These are phyloP conservation scores for Clarias platycephalus DNA, from an alignment of 2,797 vertebrate species.

Conservation along the genomic window DNA sequence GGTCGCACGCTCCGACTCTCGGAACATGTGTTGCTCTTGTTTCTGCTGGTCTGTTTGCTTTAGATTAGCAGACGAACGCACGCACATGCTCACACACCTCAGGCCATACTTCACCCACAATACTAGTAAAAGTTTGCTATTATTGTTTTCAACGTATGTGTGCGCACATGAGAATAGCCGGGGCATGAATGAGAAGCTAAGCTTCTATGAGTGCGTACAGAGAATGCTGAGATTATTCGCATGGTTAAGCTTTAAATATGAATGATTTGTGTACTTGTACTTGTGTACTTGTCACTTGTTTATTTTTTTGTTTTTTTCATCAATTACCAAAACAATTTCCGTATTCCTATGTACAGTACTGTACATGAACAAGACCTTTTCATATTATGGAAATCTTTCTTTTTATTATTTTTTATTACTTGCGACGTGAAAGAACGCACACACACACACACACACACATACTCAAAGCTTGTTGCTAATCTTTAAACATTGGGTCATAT, in stretches of 20 bases:
- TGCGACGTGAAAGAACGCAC: not conserved
- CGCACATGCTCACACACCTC: conserved; percentile 10
- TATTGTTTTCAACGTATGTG: not conserved
- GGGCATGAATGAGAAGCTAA: not conserved
- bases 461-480: not conserved
- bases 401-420: not conserved
- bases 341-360: not conserved
- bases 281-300: not conserved
- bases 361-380: not conserved
- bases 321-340: not conserved
- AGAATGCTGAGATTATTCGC: not conserved
- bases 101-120: conserved; percentile 20
- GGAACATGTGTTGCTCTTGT: conserved; percentile 25
- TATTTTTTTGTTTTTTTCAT: not conserved
- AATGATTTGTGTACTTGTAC: not conserved
- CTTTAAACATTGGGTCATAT: conserved; percentile 7
- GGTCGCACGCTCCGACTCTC: conserved; percentile 4
- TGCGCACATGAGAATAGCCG: not conserved
- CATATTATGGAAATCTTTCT: not conserved
- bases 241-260: not conserved
- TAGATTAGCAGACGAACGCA: not conserved
- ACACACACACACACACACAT: not conserved
- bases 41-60: conserved; percentile 31
- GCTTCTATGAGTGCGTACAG: not conserved
- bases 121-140: not conserved